Evolutionary conservation across 1,140 invertebrate genomes (phyloP), one percentile per base, ranked within the genome.

Genomic region (Ceratina japonica): DNA sequence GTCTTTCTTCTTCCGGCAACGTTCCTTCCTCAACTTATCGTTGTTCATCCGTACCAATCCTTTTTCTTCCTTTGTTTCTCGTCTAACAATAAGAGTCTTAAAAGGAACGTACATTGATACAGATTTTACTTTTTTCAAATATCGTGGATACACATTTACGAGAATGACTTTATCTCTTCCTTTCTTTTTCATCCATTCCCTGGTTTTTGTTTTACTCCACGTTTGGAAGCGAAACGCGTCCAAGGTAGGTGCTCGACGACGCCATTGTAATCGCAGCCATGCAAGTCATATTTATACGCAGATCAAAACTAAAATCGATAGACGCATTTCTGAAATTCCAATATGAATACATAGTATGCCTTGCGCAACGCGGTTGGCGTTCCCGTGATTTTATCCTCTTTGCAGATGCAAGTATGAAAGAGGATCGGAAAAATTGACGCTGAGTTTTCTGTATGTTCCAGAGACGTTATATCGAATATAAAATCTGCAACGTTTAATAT

Each of bases 21-120:
- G 68, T 62, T 63, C 49, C 76, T 68, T 76, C 80, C 80, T 59
- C 52, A 75, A 84, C 79, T 76, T 66, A 74, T 24, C 70, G 52
- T 64, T 54, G 44, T 58, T 52, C 66, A 74, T 56, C 27, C 69
- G 52, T 31, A 31, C 61, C 22, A 18, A 4, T 31, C 10, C 22
- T 8, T 52, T 52, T 54, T 27, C 20, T 2, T 37, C 51, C 1
- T 31, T 31, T 31, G 27, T 31, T 31, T 4, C 4, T 31, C 27
- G 2, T 31, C 27, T 31, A 31, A 31, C 27, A 31, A 31, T 31
- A 31, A 4, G 27, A 31, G 27, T 31, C 27, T 31, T 31, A 31
- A 31, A 31, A 31, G 27, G 4, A 31, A 31, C 27, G 27, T 31
- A 31, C 27, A 31, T 31, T 31, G 27, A 31, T 31, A 31, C 27